A percentile compares a stretch with the other conserved stretches of the same genome.
Conservation (phyloP, 2,797 vertebrate genomes). For the Scomberomorus guttatus region DNA sequence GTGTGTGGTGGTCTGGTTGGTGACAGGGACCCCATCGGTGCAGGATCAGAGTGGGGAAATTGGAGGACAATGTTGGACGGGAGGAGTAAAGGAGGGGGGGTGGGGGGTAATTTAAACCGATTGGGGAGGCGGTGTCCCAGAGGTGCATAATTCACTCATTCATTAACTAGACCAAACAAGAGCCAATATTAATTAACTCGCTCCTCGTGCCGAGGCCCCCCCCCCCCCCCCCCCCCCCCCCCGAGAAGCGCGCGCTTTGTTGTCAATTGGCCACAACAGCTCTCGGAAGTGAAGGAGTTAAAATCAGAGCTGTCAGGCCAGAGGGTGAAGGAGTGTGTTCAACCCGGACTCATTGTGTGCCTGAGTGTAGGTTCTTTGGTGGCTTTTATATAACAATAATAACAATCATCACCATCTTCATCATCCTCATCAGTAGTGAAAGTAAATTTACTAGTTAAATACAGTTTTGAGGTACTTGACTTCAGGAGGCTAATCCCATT, state of each 20-base stretch:
- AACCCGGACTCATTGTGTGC: conserved; percentile 3
- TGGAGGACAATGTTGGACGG: conserved; percentile 80
- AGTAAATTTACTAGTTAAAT: neutral
- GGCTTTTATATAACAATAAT: neutral
- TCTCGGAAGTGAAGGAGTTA: conserved; percentile 56
- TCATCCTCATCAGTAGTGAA: neutral
- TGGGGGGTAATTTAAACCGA: conserved; percentile 82
- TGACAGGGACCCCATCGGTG: conserved; percentile 84
- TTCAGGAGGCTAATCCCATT: neutral
- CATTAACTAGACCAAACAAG: conserved; percentile 88
- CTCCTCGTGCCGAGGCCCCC: conserved; percentile 61
- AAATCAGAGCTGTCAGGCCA: conserved; percentile 35
- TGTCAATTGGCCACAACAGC: conserved; percentile 59
- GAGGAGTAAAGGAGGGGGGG: conserved; percentile 39
- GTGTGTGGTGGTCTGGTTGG: conserved; percentile 66
- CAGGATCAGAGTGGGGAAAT: conserved; percentile 84
- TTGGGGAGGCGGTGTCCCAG: conserved; percentile 80
- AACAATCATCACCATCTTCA: neutral
- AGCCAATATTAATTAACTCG: conserved; percentile 87
- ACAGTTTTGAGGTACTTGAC: neutral
- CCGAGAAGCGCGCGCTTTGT: conserved; percentile 63
- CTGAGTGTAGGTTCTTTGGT: neutral
- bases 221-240: neutral
- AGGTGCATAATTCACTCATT: conserved; percentile 87
- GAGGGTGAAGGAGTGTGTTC: conserved; percentile 29